phyloP scores from a whole-genome alignment of 2,113 vertebrate species.

The Planiliza haematocheilus region DNA sequence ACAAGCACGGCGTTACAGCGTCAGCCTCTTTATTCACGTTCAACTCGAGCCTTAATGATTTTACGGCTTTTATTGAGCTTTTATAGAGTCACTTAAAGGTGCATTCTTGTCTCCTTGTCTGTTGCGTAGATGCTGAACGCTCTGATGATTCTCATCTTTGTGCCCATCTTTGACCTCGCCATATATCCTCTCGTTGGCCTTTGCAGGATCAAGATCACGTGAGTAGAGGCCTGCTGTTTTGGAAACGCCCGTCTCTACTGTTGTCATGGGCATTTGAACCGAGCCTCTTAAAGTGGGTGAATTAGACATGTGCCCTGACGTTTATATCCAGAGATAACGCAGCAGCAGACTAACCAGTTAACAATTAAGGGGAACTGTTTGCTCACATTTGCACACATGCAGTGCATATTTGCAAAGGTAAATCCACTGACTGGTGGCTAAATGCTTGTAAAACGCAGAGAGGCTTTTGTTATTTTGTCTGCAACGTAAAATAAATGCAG shows the following conservation, averaged over 20 bases:
- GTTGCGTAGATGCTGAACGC: constrained; percentile 91
- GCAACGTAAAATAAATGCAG: neutral
- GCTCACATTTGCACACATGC: neutral
- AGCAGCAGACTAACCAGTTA: neutral
- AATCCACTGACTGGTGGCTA: neutral
- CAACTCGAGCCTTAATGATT: constrained; percentile 53
- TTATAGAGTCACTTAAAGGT: constrained; percentile 39
- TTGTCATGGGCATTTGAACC: neutral
- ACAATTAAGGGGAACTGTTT: neutral
- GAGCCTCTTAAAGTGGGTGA: constrained; percentile 30
- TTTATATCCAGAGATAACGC: neutral
- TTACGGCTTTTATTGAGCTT: constrained; percentile 43
- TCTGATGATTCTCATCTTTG: constrained; percentile 93
- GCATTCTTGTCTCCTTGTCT: neutral
- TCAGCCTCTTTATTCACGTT: constrained; percentile 14
- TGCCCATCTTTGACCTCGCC: constrained; percentile 94
- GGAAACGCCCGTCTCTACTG: constrained; percentile 30
- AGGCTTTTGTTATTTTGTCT: neutral
- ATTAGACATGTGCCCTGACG: neutral
- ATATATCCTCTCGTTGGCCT: constrained; percentile 90
- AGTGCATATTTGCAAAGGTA: neutral
- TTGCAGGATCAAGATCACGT: constrained; percentile 93
- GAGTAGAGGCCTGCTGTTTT: constrained; percentile 77
- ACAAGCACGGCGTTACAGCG: constrained; percentile 20
- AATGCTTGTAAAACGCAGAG: neutral